Percentiles rank a stretch among this genome's conserved stretches.
Conservation (phyloP, 2,888 invertebrate genomes). For the Orthosia gracilis region DNA sequence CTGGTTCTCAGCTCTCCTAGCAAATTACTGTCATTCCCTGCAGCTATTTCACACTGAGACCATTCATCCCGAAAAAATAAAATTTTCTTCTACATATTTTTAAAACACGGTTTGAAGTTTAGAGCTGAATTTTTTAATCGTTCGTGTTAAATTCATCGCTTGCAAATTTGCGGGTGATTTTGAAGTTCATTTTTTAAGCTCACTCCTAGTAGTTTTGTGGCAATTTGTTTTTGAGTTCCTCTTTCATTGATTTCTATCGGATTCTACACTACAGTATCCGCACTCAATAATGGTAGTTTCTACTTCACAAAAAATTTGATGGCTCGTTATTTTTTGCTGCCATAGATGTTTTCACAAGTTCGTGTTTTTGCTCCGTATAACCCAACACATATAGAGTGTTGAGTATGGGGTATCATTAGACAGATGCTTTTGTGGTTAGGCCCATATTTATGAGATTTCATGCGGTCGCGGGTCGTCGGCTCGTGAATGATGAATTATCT, state of each 20-base stretch:
- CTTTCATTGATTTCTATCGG: not conserved
- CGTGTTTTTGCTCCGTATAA: conserved; percentile 4
- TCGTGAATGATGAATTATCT: conserved; percentile 57
- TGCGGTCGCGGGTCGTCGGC: conserved; percentile 30
- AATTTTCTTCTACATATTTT: conserved; percentile 20
- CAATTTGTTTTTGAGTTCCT: conserved; percentile 6
- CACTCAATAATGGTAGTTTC: not conserved
- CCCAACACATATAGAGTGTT: conserved; percentile 9
- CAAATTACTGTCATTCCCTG: conserved; percentile 25
- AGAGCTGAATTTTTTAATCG: conserved; percentile 23
- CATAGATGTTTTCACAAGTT: not conserved
- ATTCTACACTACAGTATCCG: not conserved
- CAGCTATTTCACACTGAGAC: conserved; percentile 8
- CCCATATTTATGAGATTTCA: conserved; percentile 57
- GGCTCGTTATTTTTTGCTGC: not conserved
- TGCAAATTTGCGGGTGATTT: conserved; percentile 26
- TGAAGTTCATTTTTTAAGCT: conserved; percentile 10
- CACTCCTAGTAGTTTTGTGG: not conserved
- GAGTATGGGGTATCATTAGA: conserved; percentile 34
- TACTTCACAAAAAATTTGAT: not conserved
- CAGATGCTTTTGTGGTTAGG: conserved; percentile 39
- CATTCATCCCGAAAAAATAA: conserved; percentile 16
- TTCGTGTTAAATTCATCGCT: conserved; percentile 22
- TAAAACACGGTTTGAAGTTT: not conserved
- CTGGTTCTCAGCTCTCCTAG: not conserved